These are phyloP conservation scores for Sparus aurata DNA, from an alignment of 2,797 vertebrate species.

Conservation along the genomic window DNA sequence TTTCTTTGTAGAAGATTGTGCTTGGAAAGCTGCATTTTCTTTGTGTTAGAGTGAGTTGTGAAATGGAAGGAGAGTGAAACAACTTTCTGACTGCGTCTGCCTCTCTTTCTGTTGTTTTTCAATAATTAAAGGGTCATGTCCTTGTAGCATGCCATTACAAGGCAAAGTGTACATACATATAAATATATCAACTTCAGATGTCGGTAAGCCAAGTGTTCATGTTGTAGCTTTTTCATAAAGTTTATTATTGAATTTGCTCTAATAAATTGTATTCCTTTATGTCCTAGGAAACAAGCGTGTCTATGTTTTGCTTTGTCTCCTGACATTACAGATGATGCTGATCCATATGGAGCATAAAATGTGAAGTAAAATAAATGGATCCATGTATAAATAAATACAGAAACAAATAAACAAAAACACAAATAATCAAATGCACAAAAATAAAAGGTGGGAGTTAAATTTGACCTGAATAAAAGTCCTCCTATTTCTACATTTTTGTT, in stretches of 20 bases:
- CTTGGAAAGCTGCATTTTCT: conserved; percentile 53
- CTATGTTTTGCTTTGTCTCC: conserved; percentile 2
- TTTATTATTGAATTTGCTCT: conserved; percentile 85
- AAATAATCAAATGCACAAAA: neutral
- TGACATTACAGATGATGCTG: neutral
- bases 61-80: conserved; percentile 47
- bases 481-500: too few species aligned
- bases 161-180: conserved; percentile 85
- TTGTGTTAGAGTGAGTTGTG: conserved; percentile 55
- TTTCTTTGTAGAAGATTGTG: conserved; percentile 52
- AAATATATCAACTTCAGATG: conserved; percentile 83
- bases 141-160: conserved; percentile 88
- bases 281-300: conserved; percentile 67
- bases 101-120: conserved; percentile 48
- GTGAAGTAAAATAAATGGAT: neutral
- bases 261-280: conserved; percentile 85
- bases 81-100: conserved; percentile 44
- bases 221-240: conserved; percentile 84
- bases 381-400: too few species aligned
- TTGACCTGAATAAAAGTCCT: too few species aligned
- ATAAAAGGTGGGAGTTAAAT: neutral
- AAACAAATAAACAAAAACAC: neutral
- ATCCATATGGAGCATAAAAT: neutral
- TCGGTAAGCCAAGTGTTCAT: conserved; percentile 81
- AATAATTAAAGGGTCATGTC: conserved; percentile 71